Conservation (phyloP, 2,113 vertebrate genomes). For the Epinephelus cyanopodus region DNA sequence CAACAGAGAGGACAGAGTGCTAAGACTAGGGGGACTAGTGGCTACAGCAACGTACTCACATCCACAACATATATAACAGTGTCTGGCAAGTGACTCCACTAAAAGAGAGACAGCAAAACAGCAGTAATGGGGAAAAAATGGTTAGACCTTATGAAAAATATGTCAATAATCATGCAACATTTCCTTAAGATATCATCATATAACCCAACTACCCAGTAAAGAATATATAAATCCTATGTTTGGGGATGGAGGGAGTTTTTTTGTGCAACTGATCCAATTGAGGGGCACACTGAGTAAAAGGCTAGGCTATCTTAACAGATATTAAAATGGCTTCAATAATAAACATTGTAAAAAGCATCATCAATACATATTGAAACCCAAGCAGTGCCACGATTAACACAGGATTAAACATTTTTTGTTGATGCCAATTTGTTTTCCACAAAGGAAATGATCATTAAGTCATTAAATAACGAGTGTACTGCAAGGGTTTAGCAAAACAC, state of each 20-base stretch:
- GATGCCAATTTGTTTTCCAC: constrained; percentile 76
- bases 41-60: constrained; percentile 97
- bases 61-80: constrained; percentile 98
- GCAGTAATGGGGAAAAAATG: constrained; percentile 90
- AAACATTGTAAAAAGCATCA: constrained; percentile 43
- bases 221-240: neutral
- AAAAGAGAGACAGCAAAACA: constrained; percentile 95
- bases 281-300: constrained; percentile 42
- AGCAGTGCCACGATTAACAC: constrained; percentile 81
- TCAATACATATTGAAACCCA: constrained; percentile 81
- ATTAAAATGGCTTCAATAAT: constrained; percentile 32
- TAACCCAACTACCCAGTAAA: constrained; percentile 54
- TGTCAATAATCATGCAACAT: constrained; percentile 87
- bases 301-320: constrained; percentile 22
- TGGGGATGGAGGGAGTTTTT: constrained; percentile 31
- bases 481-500: constrained; percentile 84
- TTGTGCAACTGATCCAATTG: constrained; percentile 47
- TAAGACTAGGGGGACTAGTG: constrained; percentile 90
- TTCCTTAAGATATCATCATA: constrained; percentile 50
- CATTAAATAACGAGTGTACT: constrained; percentile 83
- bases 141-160: constrained; percentile 89
- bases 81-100: constrained; percentile 97
- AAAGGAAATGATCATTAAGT: constrained; percentile 77
- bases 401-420: constrained; percentile 42
- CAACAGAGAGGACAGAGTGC: constrained; percentile 95